A percentile compares a stretch with the other conserved stretches of the same genome.
These are phyloP conservation scores for Caradrina clavipalpis DNA, from an alignment of 2,888 invertebrate species.

Conservation along the genomic window DNA sequence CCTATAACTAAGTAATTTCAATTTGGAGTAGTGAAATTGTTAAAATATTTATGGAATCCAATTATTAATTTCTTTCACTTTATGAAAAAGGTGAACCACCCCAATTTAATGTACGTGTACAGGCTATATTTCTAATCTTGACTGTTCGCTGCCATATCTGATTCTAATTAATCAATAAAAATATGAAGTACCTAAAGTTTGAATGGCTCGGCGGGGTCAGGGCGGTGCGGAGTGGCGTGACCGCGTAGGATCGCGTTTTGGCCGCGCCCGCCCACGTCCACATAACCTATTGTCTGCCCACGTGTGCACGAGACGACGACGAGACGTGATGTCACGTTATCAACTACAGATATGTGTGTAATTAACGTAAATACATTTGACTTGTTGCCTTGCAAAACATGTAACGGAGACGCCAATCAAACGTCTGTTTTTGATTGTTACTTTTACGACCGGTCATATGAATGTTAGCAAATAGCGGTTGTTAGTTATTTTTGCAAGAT, in stretches of 20 bases:
- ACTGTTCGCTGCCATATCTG: slow-evolving; percentile 65
- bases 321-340: slow-evolving; percentile 83
- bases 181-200: slow-evolving; percentile 67
- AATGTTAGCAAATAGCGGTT: background rate
- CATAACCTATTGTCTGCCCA: slow-evolving; percentile 85
- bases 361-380: slow-evolving; percentile 72
- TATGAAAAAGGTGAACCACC: slow-evolving; percentile 18
- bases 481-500: background rate
- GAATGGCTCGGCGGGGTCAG: slow-evolving; percentile 66
- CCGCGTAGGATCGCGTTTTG: slow-evolving; percentile 86
- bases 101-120: slow-evolving; percentile 17
- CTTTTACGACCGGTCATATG: background rate
- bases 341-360: slow-evolving; percentile 70
- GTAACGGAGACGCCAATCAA: slow-evolving; percentile 38
- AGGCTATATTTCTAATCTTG: slow-evolving; percentile 63
- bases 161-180: slow-evolving; percentile 78
- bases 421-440: background rate
- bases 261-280: slow-evolving; percentile 78
- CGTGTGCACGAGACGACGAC: slow-evolving; percentile 73
- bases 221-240: slow-evolving; percentile 60
- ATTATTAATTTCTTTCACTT: background rate
- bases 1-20: background rate
- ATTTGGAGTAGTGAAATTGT: background rate
- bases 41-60: slow-evolving; percentile 21
- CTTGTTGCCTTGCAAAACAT: slow-evolving; percentile 52